Conservation (phyloP, 2,113 vertebrate species). For the Chloebia gouldiae region DNA sequence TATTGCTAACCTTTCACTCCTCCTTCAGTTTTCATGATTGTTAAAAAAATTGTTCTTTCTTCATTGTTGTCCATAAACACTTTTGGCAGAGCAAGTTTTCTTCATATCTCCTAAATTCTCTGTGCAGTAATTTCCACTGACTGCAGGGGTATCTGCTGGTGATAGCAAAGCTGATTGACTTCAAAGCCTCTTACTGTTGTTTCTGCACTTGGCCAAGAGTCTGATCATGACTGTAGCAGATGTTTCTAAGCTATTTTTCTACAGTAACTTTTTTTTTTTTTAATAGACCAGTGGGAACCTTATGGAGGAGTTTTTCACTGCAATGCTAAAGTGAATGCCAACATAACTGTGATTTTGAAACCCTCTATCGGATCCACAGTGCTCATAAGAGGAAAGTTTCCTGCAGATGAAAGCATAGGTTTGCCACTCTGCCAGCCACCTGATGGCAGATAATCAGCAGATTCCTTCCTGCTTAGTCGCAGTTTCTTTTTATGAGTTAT, state of each 20-base stretch:
- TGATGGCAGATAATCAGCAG: conserved; percentile 33
- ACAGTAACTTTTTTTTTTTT: neutral
- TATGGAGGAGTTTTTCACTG: conserved; percentile 57
- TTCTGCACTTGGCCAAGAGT: conserved; percentile 49
- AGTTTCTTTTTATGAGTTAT: neutral
- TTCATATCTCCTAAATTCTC: conserved; percentile 23
- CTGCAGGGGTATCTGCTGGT: conserved; percentile 47
- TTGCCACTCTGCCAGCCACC: conserved; percentile 37
- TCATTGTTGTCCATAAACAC: neutral
- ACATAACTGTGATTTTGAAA: conserved; percentile 41
- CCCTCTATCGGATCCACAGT: neutral
- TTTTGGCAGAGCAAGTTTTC: conserved; percentile 13
- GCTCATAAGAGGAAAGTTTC: neutral
- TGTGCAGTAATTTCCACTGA: conserved; percentile 50
- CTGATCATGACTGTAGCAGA: conserved; percentile 59
- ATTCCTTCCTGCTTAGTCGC: conserved; percentile 23
- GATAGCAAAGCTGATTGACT: conserved; percentile 63
- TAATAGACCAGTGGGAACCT: conserved; percentile 51
- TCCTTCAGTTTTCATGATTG: neutral
- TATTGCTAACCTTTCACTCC: neutral
- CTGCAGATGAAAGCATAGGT: conserved; percentile 43
- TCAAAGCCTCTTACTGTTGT: conserved; percentile 66
- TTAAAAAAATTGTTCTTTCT: neutral
- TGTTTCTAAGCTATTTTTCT: conserved; percentile 42
- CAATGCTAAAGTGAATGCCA: conserved; percentile 41